A percentile compares a stretch with the other conserved stretches of the same genome.
Evolutionary conservation across 64 coral and sea anemone genomes (phyloP).

Genomic region (Montipora foliosa): DNA sequence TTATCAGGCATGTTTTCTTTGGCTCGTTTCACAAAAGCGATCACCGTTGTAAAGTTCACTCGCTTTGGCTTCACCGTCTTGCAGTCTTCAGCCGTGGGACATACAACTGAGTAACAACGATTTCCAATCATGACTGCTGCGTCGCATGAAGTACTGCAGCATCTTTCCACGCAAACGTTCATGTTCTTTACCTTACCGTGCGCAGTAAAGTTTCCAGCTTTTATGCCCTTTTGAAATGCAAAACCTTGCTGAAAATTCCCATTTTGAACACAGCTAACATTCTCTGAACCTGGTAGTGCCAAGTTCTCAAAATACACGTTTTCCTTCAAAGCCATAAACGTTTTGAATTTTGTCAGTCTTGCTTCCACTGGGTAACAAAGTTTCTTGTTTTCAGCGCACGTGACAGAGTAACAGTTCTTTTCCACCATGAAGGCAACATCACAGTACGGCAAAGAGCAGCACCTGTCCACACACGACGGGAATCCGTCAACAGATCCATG

Average conservation of each 20-base stretch:
- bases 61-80: conserved; percentile 50
- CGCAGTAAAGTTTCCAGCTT: conserved; percentile 80
- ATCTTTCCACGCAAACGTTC: conserved; percentile 53
- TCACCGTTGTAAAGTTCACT: conserved; percentile 46
- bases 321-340: conserved; percentile 68
- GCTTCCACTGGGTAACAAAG: conserved; percentile 72
- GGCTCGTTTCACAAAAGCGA: conserved; percentile 54
- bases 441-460: conserved; percentile 62
- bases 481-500: conserved; percentile 59
- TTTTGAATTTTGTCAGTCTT: conserved; percentile 67
- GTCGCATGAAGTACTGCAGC: conserved; percentile 68
- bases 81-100: conserved; percentile 38
- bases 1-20: neutral
- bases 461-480: conserved; percentile 55
- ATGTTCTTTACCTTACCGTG: conserved; percentile 63
- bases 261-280: conserved; percentile 15
- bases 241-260: conserved; percentile 29
- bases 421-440: conserved; percentile 86
- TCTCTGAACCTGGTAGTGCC: neutral
- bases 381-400: conserved; percentile 59
- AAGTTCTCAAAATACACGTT: conserved; percentile 9
- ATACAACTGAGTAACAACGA: conserved; percentile 72
- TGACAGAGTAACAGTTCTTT: conserved; percentile 80
- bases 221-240: conserved; percentile 72
- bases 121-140: conserved; percentile 82